Conservation (phyloP, 92 coral and sea anemone genomes). For the Plumapathes pennacea region DNA sequence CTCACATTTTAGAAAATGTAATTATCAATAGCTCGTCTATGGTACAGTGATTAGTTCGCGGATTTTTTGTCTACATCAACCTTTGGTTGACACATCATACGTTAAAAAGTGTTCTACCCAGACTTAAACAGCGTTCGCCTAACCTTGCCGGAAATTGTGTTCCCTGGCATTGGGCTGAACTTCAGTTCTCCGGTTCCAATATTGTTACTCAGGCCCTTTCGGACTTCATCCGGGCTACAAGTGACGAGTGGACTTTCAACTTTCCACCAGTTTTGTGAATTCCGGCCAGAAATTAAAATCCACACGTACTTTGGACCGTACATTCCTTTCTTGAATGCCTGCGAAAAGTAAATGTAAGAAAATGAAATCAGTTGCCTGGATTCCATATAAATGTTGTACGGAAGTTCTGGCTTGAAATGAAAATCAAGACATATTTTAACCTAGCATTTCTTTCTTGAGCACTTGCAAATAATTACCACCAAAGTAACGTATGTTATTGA, state of each 20-base stretch:
- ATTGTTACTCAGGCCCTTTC: conserved; percentile 59
- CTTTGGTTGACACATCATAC: too few species aligned
- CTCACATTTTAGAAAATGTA: too few species aligned
- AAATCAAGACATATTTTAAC: too few species aligned
- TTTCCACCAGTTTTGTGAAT: conserved; percentile 71
- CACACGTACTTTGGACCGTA: conserved; percentile 73
- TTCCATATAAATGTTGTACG: too few species aligned
- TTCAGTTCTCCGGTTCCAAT: conserved; percentile 67
- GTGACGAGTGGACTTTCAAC: conserved; percentile 36
- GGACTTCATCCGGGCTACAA: conserved; percentile 57
- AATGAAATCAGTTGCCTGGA: neutral
- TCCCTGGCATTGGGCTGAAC: conserved; percentile 40
- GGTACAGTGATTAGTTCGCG: too few species aligned
- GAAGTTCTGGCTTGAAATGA: too few species aligned
- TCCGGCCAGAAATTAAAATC: conserved; percentile 64
- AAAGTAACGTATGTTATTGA: too few species aligned
- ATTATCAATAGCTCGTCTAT: too few species aligned
- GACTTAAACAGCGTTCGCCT: neutral
- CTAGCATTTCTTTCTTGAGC: too few species aligned
- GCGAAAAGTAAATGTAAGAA: neutral
- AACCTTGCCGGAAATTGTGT: conserved; percentile 52
- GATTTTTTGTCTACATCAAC: too few species aligned
- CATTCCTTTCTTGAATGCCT: conserved; percentile 66
- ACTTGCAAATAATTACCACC: too few species aligned
- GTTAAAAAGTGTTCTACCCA: neutral